Evolutionary conservation across 2,797 vertebrate genomes (phyloP).

Genomic region (Acrossocheilus fasciatus): DNA sequence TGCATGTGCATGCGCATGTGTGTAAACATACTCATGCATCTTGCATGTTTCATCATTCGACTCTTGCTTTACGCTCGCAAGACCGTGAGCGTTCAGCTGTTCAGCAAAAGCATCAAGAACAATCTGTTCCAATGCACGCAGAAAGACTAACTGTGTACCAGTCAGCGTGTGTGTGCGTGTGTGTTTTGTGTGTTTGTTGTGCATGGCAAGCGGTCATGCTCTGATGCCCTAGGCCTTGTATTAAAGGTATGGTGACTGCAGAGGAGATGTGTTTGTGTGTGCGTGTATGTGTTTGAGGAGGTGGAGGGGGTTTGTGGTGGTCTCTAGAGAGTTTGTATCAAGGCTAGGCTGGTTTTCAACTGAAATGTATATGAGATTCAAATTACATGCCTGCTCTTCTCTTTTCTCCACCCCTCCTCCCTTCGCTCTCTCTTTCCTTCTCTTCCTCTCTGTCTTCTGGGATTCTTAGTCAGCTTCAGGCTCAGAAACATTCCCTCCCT

Average conservation of each 20-base stretch:
- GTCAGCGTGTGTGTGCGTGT: slow-evolving; percentile 33
- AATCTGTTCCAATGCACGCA: slow-evolving; percentile 67
- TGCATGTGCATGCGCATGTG: not conserved
- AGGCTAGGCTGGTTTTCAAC: slow-evolving; percentile 82
- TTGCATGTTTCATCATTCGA: not conserved
- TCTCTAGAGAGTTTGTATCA: slow-evolving; percentile 77
- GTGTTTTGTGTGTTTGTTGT: slow-evolving; percentile 37
- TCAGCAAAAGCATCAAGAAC: slow-evolving; percentile 55
- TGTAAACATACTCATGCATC: not conserved
- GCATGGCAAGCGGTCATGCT: slow-evolving; percentile 34
- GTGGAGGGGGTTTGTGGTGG: slow-evolving; percentile 56
- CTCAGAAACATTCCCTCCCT: slow-evolving; percentile 57
- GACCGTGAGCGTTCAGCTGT: slow-evolving; percentile 71
- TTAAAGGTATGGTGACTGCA: slow-evolving; percentile 53
- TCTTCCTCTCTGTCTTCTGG: slow-evolving; percentile 71
- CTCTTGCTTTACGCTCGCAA: slow-evolving; percentile 63
- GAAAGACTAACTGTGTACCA: slow-evolving; percentile 36
- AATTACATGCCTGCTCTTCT: slow-evolving; percentile 73
- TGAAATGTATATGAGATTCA: slow-evolving; percentile 84
- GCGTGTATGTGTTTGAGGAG: slow-evolving; percentile 22
- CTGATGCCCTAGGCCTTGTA: slow-evolving; percentile 52
- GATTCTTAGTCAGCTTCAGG: slow-evolving; percentile 73
- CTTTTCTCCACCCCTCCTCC: slow-evolving; percentile 54
- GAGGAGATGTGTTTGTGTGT: slow-evolving; percentile 37
- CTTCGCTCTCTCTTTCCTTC: slow-evolving; percentile 55